Evolutionary conservation across 2,888 invertebrate species (phyloP), one percentile per base, ranked within the genome.

Genomic region (Melanchra persicariae): DNA sequence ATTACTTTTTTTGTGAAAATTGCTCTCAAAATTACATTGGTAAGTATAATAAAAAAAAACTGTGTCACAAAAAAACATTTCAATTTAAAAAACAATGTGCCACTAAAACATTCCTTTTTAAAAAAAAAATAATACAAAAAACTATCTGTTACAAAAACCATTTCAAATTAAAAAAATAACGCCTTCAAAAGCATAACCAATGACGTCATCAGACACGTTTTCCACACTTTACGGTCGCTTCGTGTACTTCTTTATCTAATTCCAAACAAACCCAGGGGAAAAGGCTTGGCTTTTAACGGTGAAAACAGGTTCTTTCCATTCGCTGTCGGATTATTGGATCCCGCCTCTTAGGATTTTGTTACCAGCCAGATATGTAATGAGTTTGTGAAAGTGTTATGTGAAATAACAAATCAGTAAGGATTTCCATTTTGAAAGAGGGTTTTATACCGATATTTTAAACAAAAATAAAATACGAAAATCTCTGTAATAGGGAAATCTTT

Each of bases 241-340:
- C 17, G 22, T 49, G 12, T n/a, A 34, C 37, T 26, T 45, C 66
- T 70, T 74, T 65, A 70, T 77, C 66, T 70, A 51, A 72, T 74
- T 74, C 58, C 57, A 69, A 83, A 81, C 81, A 82, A 83, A 81
- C 83, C 78, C 70, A 54, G 12, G 66, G 74, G 78, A 77, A 66
- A 79, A 77, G 55, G 62, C 70, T 77, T 74, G 71, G 71, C 74
- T 85, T 85, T 83, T 77, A 81, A 67, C 71, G 61, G 58, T 74
- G 75, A 55, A 75, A 84, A 81, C 78, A 81, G 81, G 68, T 77
- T 37, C 72, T 73, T 76, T 76, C 70, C 62, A 62, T 85, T 80
- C 76, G 51, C 77, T 78, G 83, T 81, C 85, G 72, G 85, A 83
- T 87, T 87, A 87, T 81, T 80, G 82, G 70, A 65, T 77, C 64